Evolutionary conservation across 1,140 invertebrate species (phyloP), one percentile per base, ranked within the genome.

Genomic region (Penaeus indicus): DNA sequence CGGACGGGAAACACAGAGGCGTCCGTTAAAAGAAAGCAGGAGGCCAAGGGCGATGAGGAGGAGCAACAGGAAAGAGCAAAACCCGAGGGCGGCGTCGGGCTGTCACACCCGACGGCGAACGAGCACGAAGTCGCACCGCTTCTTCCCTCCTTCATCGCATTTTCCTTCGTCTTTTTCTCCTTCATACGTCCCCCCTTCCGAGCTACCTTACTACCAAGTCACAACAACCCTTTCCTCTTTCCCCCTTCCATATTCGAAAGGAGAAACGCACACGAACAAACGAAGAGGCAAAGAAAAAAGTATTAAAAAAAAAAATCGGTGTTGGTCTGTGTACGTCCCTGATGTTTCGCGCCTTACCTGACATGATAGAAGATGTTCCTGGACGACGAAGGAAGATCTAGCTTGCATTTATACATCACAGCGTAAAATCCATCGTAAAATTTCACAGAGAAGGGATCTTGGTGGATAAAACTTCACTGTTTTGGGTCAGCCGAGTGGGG

Each of bases 321-420:
- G 67, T 42, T 75, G 38, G 80, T 88, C 54, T 63, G 22, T 54
- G 38, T 42, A 64, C 72, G 72, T 67, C 61, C 27, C 32, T 54
- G 22, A 19, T 84, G 86, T 75, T 84, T 63, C 38, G 67, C 25
- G 19, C n/a, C 86, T 77, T 88, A 88, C 86, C 86, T 88, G 86
- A 88, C 86, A 88, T 88, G 79, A 79, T 88, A 88, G 81, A 83
- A 83, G 86, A 60, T 83, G 86, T 88, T 88, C 60, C 32, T 67
- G 80, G 63, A 27, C n/a, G 18, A 61, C 60, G 54, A 25, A 69
- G 69, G 27, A 54, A 83, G 60, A 72, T 69, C 69, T 47, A 81
- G 79, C 86, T 88, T 82, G 80, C 27, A 83, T 72, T 83, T 88
- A 82, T 27, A 88, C 86, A 88, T 88, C 80, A 88, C 86, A 88